Evolutionary conservation across 2,797 vertebrate species (phyloP).

Genomic region (Sitta carolinensis): DNA sequence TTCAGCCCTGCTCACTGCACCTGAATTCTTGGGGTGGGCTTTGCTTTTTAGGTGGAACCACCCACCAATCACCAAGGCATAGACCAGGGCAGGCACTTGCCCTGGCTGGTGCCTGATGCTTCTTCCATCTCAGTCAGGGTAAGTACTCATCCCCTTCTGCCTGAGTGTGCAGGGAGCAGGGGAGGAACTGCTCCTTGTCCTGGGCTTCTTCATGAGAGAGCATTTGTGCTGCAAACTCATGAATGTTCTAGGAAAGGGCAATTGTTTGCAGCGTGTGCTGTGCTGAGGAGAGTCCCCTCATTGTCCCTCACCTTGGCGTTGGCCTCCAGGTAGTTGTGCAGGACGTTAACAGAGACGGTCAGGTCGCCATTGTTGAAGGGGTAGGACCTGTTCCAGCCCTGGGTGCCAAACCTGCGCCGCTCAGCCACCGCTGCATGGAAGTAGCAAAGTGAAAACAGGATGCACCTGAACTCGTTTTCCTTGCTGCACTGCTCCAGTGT

Average conservation of each 20-base stretch:
- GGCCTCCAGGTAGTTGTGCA: conserved; percentile 78
- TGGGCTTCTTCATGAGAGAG: rapidly evolving
- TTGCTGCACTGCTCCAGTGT: conserved; percentile 78
- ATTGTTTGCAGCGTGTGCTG: rapidly evolving
- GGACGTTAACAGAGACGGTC: conserved; percentile 73
- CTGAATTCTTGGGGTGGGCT: background rate
- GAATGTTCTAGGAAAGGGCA: background rate
- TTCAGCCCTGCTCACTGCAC: background rate
- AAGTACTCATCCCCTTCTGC: background rate
- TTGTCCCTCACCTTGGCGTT: conserved; percentile 64
- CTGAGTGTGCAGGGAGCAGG: rapidly evolving
- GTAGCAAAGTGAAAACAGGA: conserved; percentile 77
- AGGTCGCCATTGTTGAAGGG: conserved; percentile 79
- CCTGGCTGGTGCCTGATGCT: background rate
- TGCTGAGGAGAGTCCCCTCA: background rate
- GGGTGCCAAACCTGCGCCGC: conserved; percentile 76
- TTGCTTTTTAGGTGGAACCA: background rate
- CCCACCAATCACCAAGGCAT: rapidly evolving
- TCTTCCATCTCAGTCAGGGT: background rate
- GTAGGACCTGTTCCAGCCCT: conserved; percentile 77
- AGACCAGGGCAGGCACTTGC: background rate
- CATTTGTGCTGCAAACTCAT: background rate
- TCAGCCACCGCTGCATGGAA: conserved; percentile 77
- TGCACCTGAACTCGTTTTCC: conserved; percentile 74
- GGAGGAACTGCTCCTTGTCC: background rate